Base-by-base conservation (phyloP, 2,888 invertebrate genomes). In the Rotaria socialis region DNA sequence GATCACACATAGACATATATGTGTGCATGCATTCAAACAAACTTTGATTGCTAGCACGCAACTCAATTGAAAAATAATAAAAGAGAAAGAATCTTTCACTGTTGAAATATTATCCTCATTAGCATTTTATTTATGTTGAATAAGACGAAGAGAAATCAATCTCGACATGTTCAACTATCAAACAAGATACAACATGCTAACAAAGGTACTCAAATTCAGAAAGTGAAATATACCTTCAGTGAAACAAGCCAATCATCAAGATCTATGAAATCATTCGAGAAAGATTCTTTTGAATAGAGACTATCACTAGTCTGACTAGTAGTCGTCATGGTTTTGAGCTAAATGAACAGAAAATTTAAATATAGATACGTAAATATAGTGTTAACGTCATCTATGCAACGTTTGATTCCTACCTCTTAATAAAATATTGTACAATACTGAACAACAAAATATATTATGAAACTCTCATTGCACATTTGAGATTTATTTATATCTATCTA, bases 211-310 rank as follows among this genome's bases (percentile, higher is more conserved):
- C 22, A 55, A 4, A 56, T 50, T 50, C 50, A 50, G 10, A 10
- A 56, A 2, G 24, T 56, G 7, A 24, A 14, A 24, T 10, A 24
- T 67, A 67, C 67, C 67, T 67, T 67, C 4, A 19, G 35, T 67
- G 35, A 67, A 16, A 16, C 5, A 67, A 67, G 27, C 67, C 67
- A 67, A 67, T 67, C 35, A 41, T 67, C 67, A 67, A 67, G 7
- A 16, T 67, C 67, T 35, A 19, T 35, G 6, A 67, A 67, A 67
- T 67, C 27, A 19, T 6, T 67, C 2, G 67, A 67, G 27, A 67
- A 67, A 27, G 67, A 67, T 67, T 67, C 67, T 67, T 35, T 67
- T 35, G 67, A 67, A 67, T 67, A 67, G 19, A 67, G 67, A 67
- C 67, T 67, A 35, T 67, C 67, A 67, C 67, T 67, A 0, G 67